These are phyloP conservation scores for fruit fly (Drosophila melanogaster) DNA, from an alignment of 1,140 invertebrate genomes.

Conservation along the genomic window Release_6_plus_ISO1_MT NT_033779.5:388001-388500, in stretches of 20 bases:
- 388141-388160: slow-evolving; percentile 42
- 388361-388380: slow-evolving; percentile 15
- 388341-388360: slow-evolving; percentile 78
- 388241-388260: slow-evolving; percentile 79
- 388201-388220: background rate
- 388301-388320: slow-evolving; percentile 1
- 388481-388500: slow-evolving; percentile 82
- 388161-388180: background rate
- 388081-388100: slow-evolving; percentile 83
- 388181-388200: background rate
- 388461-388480: slow-evolving; percentile 83
- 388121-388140: slow-evolving; percentile 80
- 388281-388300: slow-evolving; percentile 31
- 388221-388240: slow-evolving; percentile 43
- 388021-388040: slow-evolving; percentile 15
- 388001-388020: slow-evolving; percentile 31
- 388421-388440: background rate
- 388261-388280: slow-evolving; percentile 82
- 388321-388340: slow-evolving; percentile 68
- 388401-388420: slow-evolving; percentile 78
- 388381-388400: slow-evolving; percentile 65
- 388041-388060: slow-evolving; percentile 52
- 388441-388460: slow-evolving; percentile 65
- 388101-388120: slow-evolving; percentile 83
- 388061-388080: slow-evolving; percentile 82